A percentile compares a stretch with the other conserved stretches of the same genome.
phyloP scores from a whole-genome alignment of 1,140 invertebrate species.

The Arctopsyche grandis region DNA sequence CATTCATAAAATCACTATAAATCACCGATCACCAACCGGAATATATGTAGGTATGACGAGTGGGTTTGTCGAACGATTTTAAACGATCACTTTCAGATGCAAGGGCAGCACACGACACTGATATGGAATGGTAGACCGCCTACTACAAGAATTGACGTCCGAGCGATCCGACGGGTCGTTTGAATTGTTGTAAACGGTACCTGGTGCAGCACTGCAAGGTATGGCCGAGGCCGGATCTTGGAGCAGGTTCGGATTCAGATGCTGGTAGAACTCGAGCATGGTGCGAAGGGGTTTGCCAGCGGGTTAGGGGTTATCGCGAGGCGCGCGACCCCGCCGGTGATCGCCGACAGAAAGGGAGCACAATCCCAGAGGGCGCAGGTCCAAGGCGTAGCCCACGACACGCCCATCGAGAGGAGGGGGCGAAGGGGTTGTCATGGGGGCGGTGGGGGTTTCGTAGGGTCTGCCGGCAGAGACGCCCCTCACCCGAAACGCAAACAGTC shows the following conservation, averaged over 20 bases:
- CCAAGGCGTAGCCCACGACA: neutral
- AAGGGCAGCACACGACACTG: too few relatives aligned
- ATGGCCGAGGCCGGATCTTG: neutral
- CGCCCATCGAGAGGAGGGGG: neutral
- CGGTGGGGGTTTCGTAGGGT: neutral
- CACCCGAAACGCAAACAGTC: too few relatives aligned
- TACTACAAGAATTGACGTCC: too few relatives aligned
- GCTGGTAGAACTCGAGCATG: conserved; percentile 38
- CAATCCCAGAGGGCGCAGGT: conserved; percentile 17
- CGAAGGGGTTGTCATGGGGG: neutral
- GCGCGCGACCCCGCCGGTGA: conserved; percentile 6
- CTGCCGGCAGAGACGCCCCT: neutral
- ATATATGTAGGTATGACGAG: too few relatives aligned
- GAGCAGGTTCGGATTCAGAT: conserved; percentile 34
- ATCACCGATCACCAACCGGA: too few relatives aligned
- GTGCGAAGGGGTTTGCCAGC: too few relatives aligned
- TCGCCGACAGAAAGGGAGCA: conserved; percentile 6
- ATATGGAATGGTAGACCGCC: too few relatives aligned
- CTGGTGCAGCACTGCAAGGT: conserved; percentile 1
- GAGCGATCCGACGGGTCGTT: too few relatives aligned
- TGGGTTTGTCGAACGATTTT: too few relatives aligned
- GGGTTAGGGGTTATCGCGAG: neutral
- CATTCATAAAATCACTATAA: too few relatives aligned
- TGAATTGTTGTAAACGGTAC: neutral
- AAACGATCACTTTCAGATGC: too few relatives aligned